A percentile compares a stretch with the other conserved stretches of the same genome.
phyloP scores from a whole-genome alignment of 2,113 vertebrate genomes.

The Dipodomys spectabilis region DNA sequence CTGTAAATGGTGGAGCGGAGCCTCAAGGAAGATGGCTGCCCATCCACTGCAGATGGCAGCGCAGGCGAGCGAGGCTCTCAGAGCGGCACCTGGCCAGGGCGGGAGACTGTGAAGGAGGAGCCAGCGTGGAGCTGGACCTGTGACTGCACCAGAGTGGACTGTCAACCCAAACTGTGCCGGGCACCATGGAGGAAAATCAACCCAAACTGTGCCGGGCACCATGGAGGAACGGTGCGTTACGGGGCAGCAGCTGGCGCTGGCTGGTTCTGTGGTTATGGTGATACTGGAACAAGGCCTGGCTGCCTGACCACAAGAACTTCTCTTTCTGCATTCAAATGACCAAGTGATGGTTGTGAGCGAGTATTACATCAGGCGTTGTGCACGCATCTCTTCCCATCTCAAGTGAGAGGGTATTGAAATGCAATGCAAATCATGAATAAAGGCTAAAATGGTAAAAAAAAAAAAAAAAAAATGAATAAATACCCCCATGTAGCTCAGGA shows the following conservation, averaged over 20 bases:
- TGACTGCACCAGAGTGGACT: too few species aligned
- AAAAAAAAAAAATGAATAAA: background rate
- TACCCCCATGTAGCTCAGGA: background rate
- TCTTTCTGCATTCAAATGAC: background rate
- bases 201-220: too few species aligned
- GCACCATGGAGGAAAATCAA: too few species aligned
- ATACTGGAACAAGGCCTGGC: background rate
- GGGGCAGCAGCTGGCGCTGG: background rate
- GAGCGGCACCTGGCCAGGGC: too few species aligned
- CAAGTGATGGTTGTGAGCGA: background rate
- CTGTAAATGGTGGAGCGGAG: too few species aligned
- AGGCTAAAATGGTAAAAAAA: background rate
- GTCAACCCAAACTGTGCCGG: too few species aligned
- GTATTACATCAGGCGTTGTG: background rate
- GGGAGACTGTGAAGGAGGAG: too few species aligned
- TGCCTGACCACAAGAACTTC: background rate
- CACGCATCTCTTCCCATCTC: background rate
- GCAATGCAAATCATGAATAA: constrained; percentile 21
- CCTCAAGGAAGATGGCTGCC: too few species aligned
- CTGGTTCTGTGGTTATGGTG: background rate
- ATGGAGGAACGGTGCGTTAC: too few species aligned
- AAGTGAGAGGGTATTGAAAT: background rate
- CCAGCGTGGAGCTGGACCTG: too few species aligned
- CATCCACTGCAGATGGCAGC: too few species aligned
- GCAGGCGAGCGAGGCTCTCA: too few species aligned